Evolutionary conservation across 2,888 invertebrate species (phyloP), one percentile per base, ranked within the genome.

Genomic region (Hemaris fuciformis): DNA sequence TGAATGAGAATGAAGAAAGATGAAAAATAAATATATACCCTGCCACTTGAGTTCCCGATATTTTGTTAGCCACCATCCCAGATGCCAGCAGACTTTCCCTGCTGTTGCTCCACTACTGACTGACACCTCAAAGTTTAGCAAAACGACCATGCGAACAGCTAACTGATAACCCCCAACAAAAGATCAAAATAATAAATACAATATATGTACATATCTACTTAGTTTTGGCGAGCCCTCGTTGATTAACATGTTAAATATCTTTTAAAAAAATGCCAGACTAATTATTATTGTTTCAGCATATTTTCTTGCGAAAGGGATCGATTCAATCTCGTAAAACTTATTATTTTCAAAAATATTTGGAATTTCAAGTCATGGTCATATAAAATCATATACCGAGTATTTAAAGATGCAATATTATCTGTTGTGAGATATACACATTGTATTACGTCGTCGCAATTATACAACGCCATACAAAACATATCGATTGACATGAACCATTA

Each of bases 41-140:
- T 64, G 96, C 94, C 64, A 96, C 88, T 81, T 94, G 89, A 1
- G 94, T 95, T 77, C 96, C 96, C 58, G 95, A 96, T 71, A 96
- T 92, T 56, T 93, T 75, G 81, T 82, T 67, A 58, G 90, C 90
- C 67, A 85, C 84, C 89, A 90, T 90, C 63, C 66, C 83, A 71
- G 62, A 59, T 56, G 62, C 67, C 64, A 69, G 65, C 62, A 70
- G 67, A 70, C 71, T 72, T 65, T 64, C 75, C 80, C 87, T 86
- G 41, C 87, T 88, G 74, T 87, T 83, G 67, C 81, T 69, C 71
- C 61, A 65, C 62, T 68, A 61, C 63, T 69, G 67, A 85, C 85
- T 85, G 73, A 27, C 62, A 66, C 57, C 62, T 59, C 48, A 60
- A 20, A 64, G 64, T 43, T 65, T 57, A 45, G 31, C 48, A 53